phyloP scores from a whole-genome alignment of 35 echinoderm and acorn worm genomes.

The Anneissia japonica region DNA sequence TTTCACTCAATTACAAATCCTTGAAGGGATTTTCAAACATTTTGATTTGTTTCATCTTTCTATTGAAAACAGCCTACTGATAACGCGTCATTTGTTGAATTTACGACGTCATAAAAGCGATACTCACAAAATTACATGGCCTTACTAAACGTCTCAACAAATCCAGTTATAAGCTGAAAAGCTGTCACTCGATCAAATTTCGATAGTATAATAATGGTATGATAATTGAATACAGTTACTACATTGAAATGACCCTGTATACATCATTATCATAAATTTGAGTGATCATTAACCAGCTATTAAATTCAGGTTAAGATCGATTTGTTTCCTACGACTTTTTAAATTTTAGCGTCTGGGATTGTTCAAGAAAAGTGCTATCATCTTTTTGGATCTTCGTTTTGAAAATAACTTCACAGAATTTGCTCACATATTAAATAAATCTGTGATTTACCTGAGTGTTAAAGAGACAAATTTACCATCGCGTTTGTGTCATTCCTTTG shows the following conservation, averaged over 20 bases:
- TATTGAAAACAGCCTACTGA: neutral
- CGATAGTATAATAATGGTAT: neutral
- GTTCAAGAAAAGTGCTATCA: too few species aligned
- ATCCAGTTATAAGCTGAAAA: neutral
- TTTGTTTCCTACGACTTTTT: neutral
- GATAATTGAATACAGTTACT: neutral
- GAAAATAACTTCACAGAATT: too few species aligned
- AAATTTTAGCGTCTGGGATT: too few species aligned
- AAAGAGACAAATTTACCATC: neutral
- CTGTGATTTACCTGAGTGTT: neutral
- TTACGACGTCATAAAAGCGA: neutral
- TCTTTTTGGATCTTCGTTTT: too few species aligned
- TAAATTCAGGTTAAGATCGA: neutral
- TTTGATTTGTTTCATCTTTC: neutral
- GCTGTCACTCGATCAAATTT: neutral
- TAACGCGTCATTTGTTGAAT: neutral
- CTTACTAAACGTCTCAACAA: neutral
- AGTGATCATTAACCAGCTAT: neutral
- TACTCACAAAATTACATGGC: neutral
- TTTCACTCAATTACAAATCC: conserved; percentile 1
- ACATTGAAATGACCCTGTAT: neutral
- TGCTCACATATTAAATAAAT: too few species aligned
- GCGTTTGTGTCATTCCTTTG: neutral
- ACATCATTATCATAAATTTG: neutral
- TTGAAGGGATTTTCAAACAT: neutral